A percentile compares a stretch with the other conserved stretches of the same genome.
These are phyloP conservation scores for Scelioninae gen. 2 DNA, from an alignment of 2,888 invertebrate species.

Conservation along the genomic window DNA sequence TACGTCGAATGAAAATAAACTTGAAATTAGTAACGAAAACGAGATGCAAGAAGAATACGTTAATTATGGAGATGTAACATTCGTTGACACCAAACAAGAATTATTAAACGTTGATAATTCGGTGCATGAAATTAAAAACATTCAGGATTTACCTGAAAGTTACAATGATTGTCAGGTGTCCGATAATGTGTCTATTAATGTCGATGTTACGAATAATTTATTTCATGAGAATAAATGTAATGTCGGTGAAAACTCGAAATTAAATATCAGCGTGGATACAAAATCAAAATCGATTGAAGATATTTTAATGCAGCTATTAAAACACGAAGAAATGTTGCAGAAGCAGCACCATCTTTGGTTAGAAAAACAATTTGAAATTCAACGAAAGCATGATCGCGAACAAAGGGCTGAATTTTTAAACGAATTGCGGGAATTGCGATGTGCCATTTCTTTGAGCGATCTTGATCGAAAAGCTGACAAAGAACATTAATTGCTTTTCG, in stretches of 20 bases:
- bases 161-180: neutral
- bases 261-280: neutral
- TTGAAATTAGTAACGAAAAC: neutral
- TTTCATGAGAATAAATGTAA: neutral
- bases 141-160: neutral
- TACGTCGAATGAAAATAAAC: neutral
- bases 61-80: neutral
- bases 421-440: conserved; percentile 62
- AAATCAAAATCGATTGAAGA: conserved; percentile 5
- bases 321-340: conserved; percentile 63
- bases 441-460: conserved; percentile 16
- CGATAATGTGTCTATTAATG: neutral
- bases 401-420: conserved; percentile 60
- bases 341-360: conserved; percentile 64
- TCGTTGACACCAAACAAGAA: neutral
- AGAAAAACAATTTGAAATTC: conserved; percentile 66
- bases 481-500: neutral
- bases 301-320: conserved; percentile 33
- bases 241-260: neutral
- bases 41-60: neutral
- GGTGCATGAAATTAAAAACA: neutral
- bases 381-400: conserved; percentile 63
- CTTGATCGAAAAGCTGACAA: neutral
- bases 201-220: neutral
- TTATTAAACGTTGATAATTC: neutral